Conservation (phyloP, 2,113 vertebrate species). For the Ammodytes dubius region DNA sequence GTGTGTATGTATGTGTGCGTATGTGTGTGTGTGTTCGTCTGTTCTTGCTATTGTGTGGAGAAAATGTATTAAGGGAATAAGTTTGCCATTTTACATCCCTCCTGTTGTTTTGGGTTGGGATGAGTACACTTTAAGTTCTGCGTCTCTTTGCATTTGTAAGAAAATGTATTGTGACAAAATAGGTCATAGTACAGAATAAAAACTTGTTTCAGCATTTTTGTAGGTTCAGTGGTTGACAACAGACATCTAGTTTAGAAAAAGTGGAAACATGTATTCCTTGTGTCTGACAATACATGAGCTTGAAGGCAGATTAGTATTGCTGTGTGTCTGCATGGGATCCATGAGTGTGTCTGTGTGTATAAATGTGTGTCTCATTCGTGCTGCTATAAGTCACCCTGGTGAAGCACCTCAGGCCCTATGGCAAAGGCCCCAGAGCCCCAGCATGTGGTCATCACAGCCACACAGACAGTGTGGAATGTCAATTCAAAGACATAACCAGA, state of each 20-base stretch:
- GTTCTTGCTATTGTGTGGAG: slow-evolving; percentile 41
- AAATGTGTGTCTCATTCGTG: slow-evolving; percentile 56
- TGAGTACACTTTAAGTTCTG: slow-evolving; percentile 36
- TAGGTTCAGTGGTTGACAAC: neutral
- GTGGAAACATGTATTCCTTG: neutral
- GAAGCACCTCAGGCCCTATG: slow-evolving; percentile 76
- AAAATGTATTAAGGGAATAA: slow-evolving; percentile 64
- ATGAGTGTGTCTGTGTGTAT: slow-evolving; percentile 27
- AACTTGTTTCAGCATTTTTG: neutral
- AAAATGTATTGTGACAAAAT: neutral
- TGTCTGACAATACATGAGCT: neutral
- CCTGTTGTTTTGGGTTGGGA: slow-evolving; percentile 42
- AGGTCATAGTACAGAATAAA: neutral
- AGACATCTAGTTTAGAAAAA: neutral
- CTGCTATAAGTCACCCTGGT: slow-evolving; percentile 78
- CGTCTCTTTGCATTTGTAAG: neutral
- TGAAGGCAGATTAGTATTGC: slow-evolving; percentile 1
- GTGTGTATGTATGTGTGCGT: slow-evolving; percentile 25
- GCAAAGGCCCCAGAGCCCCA: slow-evolving; percentile 67
- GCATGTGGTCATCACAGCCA: slow-evolving; percentile 75
- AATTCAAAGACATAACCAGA: slow-evolving; percentile 78
- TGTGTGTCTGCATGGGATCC: slow-evolving; percentile 16
- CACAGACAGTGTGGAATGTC: slow-evolving; percentile 74
- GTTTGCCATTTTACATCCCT: slow-evolving; percentile 38
- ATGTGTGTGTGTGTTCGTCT: slow-evolving; percentile 13